These are phyloP conservation scores for Campoplex capitator DNA, from an alignment of 2,888 invertebrate genomes.

Conservation along the genomic window DNA sequence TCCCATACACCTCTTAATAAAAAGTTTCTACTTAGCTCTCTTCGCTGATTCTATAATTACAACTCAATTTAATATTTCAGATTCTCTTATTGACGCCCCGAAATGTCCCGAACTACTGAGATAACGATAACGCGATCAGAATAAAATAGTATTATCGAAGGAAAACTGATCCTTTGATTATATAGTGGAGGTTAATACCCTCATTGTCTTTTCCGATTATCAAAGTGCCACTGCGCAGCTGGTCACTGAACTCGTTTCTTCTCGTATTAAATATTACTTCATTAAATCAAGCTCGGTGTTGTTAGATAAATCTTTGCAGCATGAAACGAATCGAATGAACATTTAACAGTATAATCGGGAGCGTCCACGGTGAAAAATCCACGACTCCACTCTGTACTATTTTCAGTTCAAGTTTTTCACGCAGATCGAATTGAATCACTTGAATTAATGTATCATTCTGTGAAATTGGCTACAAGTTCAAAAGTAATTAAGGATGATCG, in stretches of 20 bases:
- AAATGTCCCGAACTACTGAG: neutral
- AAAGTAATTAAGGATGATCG: neutral
- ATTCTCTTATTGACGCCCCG: neutral
- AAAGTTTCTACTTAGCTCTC: slow-evolving; percentile 34
- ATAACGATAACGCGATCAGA: slow-evolving; percentile 12
- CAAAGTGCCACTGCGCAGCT: slow-evolving; percentile 13
- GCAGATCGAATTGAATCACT: neutral
- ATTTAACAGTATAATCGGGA: neutral
- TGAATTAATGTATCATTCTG: neutral
- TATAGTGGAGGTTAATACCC: slow-evolving; percentile 27
- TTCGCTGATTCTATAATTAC: slow-evolving; percentile 5
- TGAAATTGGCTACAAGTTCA: neutral
- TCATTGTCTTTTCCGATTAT: slow-evolving; percentile 27
- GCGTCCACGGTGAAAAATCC: neutral
- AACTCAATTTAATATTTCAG: slow-evolving; percentile 39
- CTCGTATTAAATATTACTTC: slow-evolving; percentile 17
- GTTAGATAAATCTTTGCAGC: slow-evolving; percentile 2
- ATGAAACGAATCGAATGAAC: neutral
- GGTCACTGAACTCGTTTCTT: slow-evolving; percentile 17
- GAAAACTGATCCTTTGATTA: neutral
- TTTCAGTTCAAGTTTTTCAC: neutral
- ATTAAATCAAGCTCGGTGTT: neutral
- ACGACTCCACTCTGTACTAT: neutral
- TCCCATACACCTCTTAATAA: slow-evolving; percentile 22
- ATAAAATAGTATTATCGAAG: neutral